Evolutionary conservation across 2,888 invertebrate genomes (phyloP), one percentile per base, ranked within the genome.

Genomic region (Drepana falcataria): DNA sequence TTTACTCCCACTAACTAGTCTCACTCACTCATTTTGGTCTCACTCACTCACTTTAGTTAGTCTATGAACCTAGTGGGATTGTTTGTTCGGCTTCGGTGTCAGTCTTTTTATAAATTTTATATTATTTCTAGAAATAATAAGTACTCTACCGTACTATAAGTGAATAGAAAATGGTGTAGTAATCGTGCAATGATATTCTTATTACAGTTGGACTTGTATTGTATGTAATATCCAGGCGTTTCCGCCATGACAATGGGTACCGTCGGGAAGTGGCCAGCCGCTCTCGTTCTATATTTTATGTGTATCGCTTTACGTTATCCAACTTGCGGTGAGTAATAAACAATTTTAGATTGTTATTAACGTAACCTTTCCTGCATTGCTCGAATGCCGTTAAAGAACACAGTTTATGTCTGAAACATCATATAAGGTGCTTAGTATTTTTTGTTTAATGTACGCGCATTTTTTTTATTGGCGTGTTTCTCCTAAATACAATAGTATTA

Each of bases 11-110:
- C 21, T 21, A 21, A 21, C 21, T 21, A 21, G 21, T 21, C 21
- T 21, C 21, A 21, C 21, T 21, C 21, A 21, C 21, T 37, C 3
- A 37, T 37, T 37, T 37, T 37, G 37, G 37, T 5, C 3, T 4
- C 37, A 37, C 37, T 37, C 4, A 5, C 37, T 37, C 5, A 37
- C 4, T 37, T 37, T 37, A 37, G 55, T 47, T 79, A 74, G 79
- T 65, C 85, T 81, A 79, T 77, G 69, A 70, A 35, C 2, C 44
- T 55, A 75, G 73, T 75, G 64, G 64, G 73, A 83, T 89, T 89
- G 88, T 87, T 89, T 87, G 90, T 88, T 86, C 90, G 91, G 90
- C 88, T 85, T 90, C 85, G 89, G 88, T 91, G 90, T 87, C 88
- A 90, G 84, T 85, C 84, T 85, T 81, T 78, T 81, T 79, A 71